Conservation (phyloP, 1,140 invertebrate genomes). For the Oncopodura yosiiana region DNA sequence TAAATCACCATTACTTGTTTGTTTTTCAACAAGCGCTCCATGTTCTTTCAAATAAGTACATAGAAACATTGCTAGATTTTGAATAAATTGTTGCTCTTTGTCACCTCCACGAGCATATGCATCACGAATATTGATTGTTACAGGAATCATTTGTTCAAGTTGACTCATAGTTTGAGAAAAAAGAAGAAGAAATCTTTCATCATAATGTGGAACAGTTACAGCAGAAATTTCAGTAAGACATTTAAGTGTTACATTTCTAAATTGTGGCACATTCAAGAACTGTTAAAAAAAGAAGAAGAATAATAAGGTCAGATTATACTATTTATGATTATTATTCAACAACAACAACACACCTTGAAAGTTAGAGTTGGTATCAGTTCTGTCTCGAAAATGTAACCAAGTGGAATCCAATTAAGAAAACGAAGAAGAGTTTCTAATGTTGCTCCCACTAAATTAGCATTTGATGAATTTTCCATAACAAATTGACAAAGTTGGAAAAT, state of each 20-base stretch:
- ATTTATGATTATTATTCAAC: conserved; percentile 5
- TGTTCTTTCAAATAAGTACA: conserved; percentile 96
- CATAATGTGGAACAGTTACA: conserved; percentile 72
- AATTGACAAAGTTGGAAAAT: conserved; percentile 96
- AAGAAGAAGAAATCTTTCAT: conserved; percentile 79
- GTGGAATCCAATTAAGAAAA: conserved; percentile 98
- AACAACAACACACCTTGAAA: conserved; percentile 66
- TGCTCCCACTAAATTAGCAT: conserved; percentile 82
- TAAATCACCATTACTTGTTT: conserved; percentile 57
- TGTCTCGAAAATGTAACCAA: conserved; percentile 99
- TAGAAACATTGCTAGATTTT: conserved; percentile 94
- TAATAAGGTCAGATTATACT: conserved; percentile 8
- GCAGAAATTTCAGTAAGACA: conserved; percentile 97
- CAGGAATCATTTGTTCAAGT: conserved; percentile 80
- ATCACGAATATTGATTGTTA: conserved; percentile 81
- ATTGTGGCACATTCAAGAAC: conserved; percentile 95
- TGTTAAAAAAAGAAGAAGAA: conserved; percentile 42
- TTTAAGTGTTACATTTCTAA: conserved; percentile 95
- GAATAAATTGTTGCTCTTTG: conserved; percentile 98
- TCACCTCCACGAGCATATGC: conserved; percentile 87
- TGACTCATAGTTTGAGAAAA: conserved; percentile 86
- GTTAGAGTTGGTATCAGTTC: conserved; percentile 90
- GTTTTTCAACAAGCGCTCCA: conserved; percentile 73
- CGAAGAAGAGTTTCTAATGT: conserved; percentile 91
- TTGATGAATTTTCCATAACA: conserved; percentile 94